phyloP scores from a whole-genome alignment of 2,113 vertebrate genomes.

The Glaucidium brasilianum region DNA sequence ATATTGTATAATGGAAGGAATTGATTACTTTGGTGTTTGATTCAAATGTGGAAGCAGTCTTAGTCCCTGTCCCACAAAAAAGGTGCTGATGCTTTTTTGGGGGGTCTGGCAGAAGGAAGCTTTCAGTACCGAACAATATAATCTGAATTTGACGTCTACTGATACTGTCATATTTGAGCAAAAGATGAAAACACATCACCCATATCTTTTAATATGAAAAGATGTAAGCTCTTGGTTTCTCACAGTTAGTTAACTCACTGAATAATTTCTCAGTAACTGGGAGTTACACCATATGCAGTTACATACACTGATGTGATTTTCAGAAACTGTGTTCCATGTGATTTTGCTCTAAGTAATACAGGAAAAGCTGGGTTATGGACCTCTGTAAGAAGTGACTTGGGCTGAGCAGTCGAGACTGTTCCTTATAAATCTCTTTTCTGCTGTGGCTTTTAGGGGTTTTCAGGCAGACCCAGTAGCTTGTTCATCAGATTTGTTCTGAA shows the following conservation, averaged over 20 bases:
- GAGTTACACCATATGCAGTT: not conserved
- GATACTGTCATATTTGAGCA: not conserved
- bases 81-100: not conserved
- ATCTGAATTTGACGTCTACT: not conserved
- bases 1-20: not conserved
- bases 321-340: not conserved
- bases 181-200: not conserved
- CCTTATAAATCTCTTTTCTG: not conserved
- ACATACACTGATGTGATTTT: not conserved
- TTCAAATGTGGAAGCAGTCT: not conserved
- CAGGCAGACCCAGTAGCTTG: not conserved
- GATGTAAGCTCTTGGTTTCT: not conserved
- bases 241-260: not conserved
- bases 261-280: not conserved
- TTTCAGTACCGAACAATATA: not conserved
- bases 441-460: not conserved
- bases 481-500: not conserved
- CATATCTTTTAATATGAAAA: not conserved
- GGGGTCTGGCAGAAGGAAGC: not conserved
- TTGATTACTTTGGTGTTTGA: not conserved
- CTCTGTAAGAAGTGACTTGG: not conserved
- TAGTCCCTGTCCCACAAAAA: not conserved
- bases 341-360: not conserved
- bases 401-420: not conserved
- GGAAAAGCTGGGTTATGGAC: not conserved